Percentiles rank a stretch among this genome's conserved stretches.
Conservation (phyloP, 2,888 invertebrate genomes). For the Xylota sylvarum region DNA sequence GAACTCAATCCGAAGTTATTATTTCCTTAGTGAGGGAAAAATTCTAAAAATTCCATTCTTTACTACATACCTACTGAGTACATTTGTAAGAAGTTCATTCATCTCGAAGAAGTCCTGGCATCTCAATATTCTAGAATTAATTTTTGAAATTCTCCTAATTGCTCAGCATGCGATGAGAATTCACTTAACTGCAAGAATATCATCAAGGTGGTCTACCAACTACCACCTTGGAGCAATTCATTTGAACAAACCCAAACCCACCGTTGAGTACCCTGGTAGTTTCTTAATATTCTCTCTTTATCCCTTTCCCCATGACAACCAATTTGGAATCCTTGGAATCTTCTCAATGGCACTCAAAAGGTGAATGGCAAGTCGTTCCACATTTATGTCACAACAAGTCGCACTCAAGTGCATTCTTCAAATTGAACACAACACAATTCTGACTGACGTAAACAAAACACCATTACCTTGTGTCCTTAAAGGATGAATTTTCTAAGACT, state of each 20-base stretch:
- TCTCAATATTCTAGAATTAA: slow-evolving; percentile 35
- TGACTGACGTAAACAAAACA: slow-evolving; percentile 31
- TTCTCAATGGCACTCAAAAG: slow-evolving; percentile 42
- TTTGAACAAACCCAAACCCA: slow-evolving; percentile 19
- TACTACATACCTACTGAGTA: not conserved
- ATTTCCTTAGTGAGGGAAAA: too few relatives aligned
- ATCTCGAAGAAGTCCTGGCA: not conserved
- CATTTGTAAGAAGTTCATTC: slow-evolving; percentile 17
- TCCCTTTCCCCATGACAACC: slow-evolving; percentile 27
- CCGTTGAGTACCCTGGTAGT: slow-evolving; percentile 33
- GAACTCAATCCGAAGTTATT: too few relatives aligned
- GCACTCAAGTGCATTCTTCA: slow-evolving; percentile 68
- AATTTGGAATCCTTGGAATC: slow-evolving; percentile 30
- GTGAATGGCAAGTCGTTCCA: slow-evolving; percentile 52
- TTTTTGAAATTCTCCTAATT: slow-evolving; percentile 32
- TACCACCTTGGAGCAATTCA: slow-evolving; percentile 28
- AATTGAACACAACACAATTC: slow-evolving; percentile 45
- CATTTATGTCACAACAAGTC: slow-evolving; percentile 71
- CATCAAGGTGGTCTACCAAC: slow-evolving; percentile 72
- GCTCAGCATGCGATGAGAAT: slow-evolving; percentile 47
- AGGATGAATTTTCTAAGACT: slow-evolving; percentile 59
- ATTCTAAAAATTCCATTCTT: not conserved
- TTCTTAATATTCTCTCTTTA: slow-evolving; percentile 27
- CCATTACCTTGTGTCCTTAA: slow-evolving; percentile 20
- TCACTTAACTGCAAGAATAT: slow-evolving; percentile 20